phyloP scores from a whole-genome alignment of 2,113 vertebrate species.

The Electrona antarctica region DNA sequence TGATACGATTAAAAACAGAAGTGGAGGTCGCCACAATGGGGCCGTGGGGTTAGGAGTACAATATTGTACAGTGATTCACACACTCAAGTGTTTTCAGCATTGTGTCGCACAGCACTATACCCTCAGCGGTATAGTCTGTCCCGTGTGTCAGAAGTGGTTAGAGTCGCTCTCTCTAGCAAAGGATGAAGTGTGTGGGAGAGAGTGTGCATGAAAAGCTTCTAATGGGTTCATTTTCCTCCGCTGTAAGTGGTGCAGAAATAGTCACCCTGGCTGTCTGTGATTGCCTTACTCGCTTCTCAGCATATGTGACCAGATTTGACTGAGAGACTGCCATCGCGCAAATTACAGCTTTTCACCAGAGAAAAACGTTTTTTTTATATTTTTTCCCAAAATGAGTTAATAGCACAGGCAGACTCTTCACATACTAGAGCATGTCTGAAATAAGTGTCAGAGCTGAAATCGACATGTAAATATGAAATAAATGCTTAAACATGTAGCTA shows the following conservation, averaged over 20 bases:
- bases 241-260: constrained; percentile 50
- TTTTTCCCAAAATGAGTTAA: no score
- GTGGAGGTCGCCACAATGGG: constrained; percentile 13
- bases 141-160: constrained; percentile 42
- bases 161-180: constrained; percentile 28
- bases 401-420: no score
- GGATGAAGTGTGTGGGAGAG: constrained; percentile 34
- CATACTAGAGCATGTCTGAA: no score
- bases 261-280: constrained; percentile 46
- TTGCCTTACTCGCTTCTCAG: constrained; percentile 48
- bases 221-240: constrained; percentile 26
- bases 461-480: no score
- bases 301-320: no score
- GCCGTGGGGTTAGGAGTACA: neutral
- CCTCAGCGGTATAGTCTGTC: constrained; percentile 24
- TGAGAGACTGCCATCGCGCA: no score
- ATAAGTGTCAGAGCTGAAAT: no score
- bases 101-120: neutral
- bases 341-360: no score
- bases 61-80: constrained; percentile 18
- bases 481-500: no score
- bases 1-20: no score
- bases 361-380: no score
- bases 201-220: constrained; percentile 19
- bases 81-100: constrained; percentile 31